Evolutionary conservation across 2,888 invertebrate species (phyloP), one percentile per base, ranked within the genome.

Genomic region (Dryomyza anilis): DNA sequence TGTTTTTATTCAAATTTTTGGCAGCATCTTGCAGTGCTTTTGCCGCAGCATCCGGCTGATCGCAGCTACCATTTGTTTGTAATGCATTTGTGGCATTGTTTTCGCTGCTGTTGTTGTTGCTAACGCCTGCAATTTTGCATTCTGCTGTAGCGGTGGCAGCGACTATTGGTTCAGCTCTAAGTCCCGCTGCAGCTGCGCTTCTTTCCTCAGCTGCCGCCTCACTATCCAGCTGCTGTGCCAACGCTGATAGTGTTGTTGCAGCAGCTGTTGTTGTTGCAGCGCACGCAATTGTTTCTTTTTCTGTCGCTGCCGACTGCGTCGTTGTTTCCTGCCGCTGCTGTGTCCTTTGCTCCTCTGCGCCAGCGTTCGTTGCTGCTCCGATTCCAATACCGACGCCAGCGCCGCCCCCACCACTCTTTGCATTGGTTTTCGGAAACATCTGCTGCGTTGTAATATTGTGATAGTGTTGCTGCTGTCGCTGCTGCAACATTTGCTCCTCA

Each of bases 401-500:
- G 56, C 29, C n/a, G 12, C 23, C 29, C 6, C 43, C 70, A 19
- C 76, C 71, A 45, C 67, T 56, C 8, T 70, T 70, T 62, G 76
- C 72, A 10, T 73, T 70, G 6, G 74, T 72, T 69, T 80, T 81
- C 29, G 79, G 77, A 74, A 80, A 79, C 73, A 81, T 76, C 71
- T 81, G 81, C 64, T 60, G 59, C 6, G 80, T 75, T 62, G 81
- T 76, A 46, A 81, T 71, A 50, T 78, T 81, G 64, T 81, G 81
- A 70, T 75, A 79, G 53, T 62, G 80, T 75, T 63, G 81, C 57
- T 82, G 81, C 45, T 80, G 80, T 5, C 81, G 79, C 67, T 82
- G 83, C 64, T 81, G 79, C 29, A 81, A 66, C 70, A 83, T 78
- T 75, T 82, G 82, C 62, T 83, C 82, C 62, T 83, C 82, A 6